Conservation (phyloP, 2,113 vertebrate genomes). For the Gymnobelideus leadbeateri region DNA sequence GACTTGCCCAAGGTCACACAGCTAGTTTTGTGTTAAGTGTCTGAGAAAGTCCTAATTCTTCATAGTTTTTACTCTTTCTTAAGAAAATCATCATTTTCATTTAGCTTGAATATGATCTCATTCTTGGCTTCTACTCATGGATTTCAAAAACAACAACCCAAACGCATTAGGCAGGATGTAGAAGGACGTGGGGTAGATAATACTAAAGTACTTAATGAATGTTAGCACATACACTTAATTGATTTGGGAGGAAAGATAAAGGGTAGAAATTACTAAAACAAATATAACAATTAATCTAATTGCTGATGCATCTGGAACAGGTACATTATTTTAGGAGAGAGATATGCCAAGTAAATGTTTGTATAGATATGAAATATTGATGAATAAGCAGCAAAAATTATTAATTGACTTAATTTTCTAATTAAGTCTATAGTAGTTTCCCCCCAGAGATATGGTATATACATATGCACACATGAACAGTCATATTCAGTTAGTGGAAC, state of each 20-base stretch:
- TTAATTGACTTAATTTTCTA: slow-evolving; percentile 71
- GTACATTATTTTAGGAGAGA: slow-evolving; percentile 72
- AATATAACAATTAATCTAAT: slow-evolving; percentile 80
- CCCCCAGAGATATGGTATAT: neutral
- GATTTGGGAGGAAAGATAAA: slow-evolving; percentile 69
- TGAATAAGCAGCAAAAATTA: slow-evolving; percentile 58
- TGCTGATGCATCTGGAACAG: slow-evolving; percentile 72
- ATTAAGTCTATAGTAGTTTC: slow-evolving; percentile 43
- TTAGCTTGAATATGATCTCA: neutral
- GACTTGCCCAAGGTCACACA: too few relatives aligned
- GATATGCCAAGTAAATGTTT: slow-evolving; percentile 78
- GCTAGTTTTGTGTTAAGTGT: too few relatives aligned
- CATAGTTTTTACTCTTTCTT: neutral
- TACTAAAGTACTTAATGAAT: slow-evolving; percentile 74
- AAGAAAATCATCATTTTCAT: neutral
- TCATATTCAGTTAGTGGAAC: neutral
- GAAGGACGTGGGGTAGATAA: slow-evolving; percentile 74
- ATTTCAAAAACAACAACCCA: neutral
- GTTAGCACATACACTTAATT: slow-evolving; percentile 78
- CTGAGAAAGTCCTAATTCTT: neutral
- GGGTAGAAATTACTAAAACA: slow-evolving; percentile 77
- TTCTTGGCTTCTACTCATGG: neutral
- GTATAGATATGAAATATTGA: slow-evolving; percentile 63
- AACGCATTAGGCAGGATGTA: slow-evolving; percentile 54
- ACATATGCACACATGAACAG: neutral